These are phyloP conservation scores for Anastatus disparis DNA, from an alignment of 1,140 invertebrate species.

Conservation along the genomic window DNA sequence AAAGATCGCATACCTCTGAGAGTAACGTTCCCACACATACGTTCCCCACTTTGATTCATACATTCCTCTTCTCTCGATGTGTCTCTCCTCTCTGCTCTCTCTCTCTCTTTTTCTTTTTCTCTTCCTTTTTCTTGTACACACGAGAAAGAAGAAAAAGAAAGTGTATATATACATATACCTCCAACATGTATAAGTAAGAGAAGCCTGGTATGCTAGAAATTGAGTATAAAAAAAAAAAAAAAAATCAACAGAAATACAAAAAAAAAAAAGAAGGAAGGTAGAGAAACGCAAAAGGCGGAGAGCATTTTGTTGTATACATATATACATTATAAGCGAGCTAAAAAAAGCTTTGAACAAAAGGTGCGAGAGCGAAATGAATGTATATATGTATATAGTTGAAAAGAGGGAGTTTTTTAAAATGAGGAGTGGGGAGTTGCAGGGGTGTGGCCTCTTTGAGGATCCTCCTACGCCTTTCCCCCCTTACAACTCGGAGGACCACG, in stretches of 20 bases:
- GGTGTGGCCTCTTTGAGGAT: conserved; percentile 39
- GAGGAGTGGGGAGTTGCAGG: conserved; percentile 23
- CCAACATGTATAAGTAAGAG: too few species aligned
- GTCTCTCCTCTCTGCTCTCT: conserved; percentile 24
- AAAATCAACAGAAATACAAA: not conserved
- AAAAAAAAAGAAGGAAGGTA: conserved; percentile 15
- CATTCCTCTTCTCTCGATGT: conserved; percentile 50
- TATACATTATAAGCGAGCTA: conserved; percentile 33
- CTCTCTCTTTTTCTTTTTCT: not conserved
- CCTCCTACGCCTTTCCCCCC: conserved; percentile 37
- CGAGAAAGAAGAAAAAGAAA: too few species aligned
- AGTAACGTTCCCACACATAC: conserved; percentile 55
- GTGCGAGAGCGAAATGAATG: too few species aligned
- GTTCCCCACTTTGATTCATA: conserved; percentile 54
- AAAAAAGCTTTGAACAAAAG: conserved; percentile 31
- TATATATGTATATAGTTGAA: too few species aligned
- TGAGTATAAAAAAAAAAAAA: not conserved
- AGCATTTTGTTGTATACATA: too few species aligned
- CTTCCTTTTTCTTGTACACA: too few species aligned
- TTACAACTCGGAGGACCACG: conserved; percentile 1
- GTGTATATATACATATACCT: too few species aligned
- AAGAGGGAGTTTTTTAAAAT: too few species aligned
- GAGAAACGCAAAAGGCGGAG: conserved; percentile 15
- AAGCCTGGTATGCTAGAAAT: too few species aligned
- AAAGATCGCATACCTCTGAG: conserved; percentile 56